Base-by-base conservation (phyloP, 1,140 invertebrate species). In the Choristoneura fumiferana region DNA sequence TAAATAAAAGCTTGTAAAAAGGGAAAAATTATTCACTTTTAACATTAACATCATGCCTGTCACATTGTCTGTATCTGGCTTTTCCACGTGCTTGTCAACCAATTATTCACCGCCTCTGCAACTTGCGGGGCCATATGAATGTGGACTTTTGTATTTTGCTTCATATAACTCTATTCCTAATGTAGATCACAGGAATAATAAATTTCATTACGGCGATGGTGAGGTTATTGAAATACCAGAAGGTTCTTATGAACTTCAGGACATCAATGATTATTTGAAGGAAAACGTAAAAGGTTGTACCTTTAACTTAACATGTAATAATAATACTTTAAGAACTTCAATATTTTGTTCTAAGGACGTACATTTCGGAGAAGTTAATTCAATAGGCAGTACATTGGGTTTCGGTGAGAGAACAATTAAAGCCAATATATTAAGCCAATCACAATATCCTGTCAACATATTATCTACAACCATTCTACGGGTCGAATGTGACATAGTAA, bases 81-180 rank as follows among this genome's bases (percentile, higher is more conserved):
- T 38, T 18, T 52, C 37, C 2, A 53, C 57, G 10, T 29, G 4
- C 8, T 10, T 59, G 12, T 9, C 49, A 53, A 35, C 43, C 10
- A 22, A 40, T 38, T 52, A 18, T 34, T 15, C 15, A 38, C 45
- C 35, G 8, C 35, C 49, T 6, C 14, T 58, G 10, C 34, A 39
- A 18, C 10, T 59, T 9, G 49, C 39, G 9, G 45, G 10, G 29
- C 12, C 49, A 35, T 59, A 54, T 13, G 57, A 59, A 39, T 59
- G 57, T 54, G 57, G 57, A 8, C 49, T 59, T 10, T 14, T 59
- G 14, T 59, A 40, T 40, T 59, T 59, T 39, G 53, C 45, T 37
- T 5, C 49, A 15, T 53, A 53, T n/a, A 59, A 59, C 17, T 59
- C 57, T 3, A 59, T 59, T 14, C 57, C 43, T 13, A 59, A 59